A percentile compares a stretch with the other conserved stretches of the same genome.
Conservation (phyloP, 2,797 vertebrate species). For the Scyliorhinus canicula region DNA sequence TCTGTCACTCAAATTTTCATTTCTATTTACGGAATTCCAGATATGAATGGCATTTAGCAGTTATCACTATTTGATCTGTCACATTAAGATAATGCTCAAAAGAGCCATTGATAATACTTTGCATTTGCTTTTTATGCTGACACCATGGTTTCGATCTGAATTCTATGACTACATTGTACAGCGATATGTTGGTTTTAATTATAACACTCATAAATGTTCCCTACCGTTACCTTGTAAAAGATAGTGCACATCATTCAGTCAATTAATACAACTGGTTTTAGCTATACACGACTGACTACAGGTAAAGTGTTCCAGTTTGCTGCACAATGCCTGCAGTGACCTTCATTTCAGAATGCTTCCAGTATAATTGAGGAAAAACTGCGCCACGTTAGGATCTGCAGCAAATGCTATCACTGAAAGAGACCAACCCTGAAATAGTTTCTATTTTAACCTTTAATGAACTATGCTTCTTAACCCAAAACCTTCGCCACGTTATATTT, state of each 20-base stretch:
- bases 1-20: not conserved
- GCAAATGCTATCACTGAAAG: not conserved
- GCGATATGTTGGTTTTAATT: not conserved
- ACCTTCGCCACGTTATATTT: not conserved
- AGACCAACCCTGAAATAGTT: not conserved
- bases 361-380: not conserved
- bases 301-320: not conserved
- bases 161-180: not conserved
- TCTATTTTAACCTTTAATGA: constrained; percentile 6
- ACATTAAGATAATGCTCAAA: not conserved
- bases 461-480: not conserved
- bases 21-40: not conserved
- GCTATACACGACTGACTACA: not conserved
- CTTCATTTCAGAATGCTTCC: constrained; percentile 4
- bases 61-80: not conserved
- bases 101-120: not conserved
- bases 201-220: not conserved
- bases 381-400: not conserved
- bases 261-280: not conserved
- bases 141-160: not conserved
- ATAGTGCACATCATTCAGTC: not conserved
- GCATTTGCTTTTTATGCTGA: not conserved
- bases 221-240: not conserved
- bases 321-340: not conserved
- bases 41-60: not conserved